Evolutionary conservation across 37 sponge, comb jelly and placozoan genomes (phyloP).

Genomic region (Bolinopsis microptera): DNA sequence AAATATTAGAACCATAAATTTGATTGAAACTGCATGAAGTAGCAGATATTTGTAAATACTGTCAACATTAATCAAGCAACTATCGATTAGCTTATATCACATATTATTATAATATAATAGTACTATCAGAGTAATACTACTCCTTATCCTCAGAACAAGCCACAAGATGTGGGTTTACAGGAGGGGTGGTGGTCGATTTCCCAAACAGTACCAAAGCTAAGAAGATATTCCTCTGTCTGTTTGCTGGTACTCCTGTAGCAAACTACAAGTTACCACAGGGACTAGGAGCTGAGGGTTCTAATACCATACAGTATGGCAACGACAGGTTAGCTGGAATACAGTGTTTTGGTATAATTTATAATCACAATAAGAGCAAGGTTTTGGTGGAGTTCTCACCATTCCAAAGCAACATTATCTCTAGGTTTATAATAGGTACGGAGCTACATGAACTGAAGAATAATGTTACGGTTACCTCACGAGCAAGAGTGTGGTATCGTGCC

Average conservation of each 20-base stretch:
- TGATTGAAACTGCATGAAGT: no score
- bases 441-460: background rate
- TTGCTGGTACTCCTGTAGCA: conserved; percentile 82
- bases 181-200: conserved; percentile 96
- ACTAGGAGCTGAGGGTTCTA: conserved; percentile 70
- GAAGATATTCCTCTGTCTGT: conserved; percentile 97
- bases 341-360: background rate
- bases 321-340: conserved; percentile 20
- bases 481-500: no score
- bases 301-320: conserved; percentile 49
- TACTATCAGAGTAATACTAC: no score
- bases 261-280: conserved; percentile 80
- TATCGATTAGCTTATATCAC: no score
- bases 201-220: conserved; percentile 98
- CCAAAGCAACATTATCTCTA: no score
- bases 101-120: no score
- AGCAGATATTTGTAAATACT: no score
- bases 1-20: no score
- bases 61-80: no score
- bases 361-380: background rate
- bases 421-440: background rate
- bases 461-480: no score
- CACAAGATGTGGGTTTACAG: conserved; percentile 96
- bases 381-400: background rate
- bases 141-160: conserved; percentile 74